phyloP scores from a whole-genome alignment of 2,113 vertebrate species.

The Percina caprodes region DNA sequence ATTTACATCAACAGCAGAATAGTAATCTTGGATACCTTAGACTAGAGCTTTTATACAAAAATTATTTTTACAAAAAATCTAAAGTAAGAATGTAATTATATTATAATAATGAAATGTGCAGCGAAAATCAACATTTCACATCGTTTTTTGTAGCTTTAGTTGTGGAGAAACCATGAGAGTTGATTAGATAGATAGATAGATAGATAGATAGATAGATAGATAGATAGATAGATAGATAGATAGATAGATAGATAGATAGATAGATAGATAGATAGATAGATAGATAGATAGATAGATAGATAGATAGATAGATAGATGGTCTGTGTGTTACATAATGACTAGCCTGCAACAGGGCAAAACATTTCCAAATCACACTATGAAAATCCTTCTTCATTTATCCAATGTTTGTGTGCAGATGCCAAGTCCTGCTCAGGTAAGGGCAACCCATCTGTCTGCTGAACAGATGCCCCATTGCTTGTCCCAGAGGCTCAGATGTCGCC shows the following conservation, averaged over 20 bases:
- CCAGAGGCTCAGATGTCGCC: slow-evolving; percentile 85
- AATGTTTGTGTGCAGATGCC: slow-evolving; percentile 34
- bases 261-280: slow-evolving; percentile 1
- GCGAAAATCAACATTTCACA: neutral
- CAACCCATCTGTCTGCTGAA: slow-evolving; percentile 84
- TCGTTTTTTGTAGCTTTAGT: too few species aligned
- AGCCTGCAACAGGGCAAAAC: neutral
- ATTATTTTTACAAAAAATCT: neutral
- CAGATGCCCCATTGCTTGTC: slow-evolving; percentile 89
- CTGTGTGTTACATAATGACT: slow-evolving; percentile 13
- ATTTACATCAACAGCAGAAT: neutral
- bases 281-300: slow-evolving; percentile 23
- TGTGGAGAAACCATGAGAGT: too few species aligned
- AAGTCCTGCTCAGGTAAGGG: slow-evolving; percentile 61
- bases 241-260: neutral
- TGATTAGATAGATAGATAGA: neutral
- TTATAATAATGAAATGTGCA: neutral
- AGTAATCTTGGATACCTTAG: neutral
- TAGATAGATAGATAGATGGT: slow-evolving; percentile 14
- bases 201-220: neutral
- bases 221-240: neutral
- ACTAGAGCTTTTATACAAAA: neutral
- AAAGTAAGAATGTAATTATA: neutral
- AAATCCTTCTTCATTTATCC: slow-evolving; percentile 37
- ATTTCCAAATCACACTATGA: slow-evolving; percentile 20